Conservation (phyloP, 1,140 invertebrate species). For the Teleopsis dalmanni region DNA sequence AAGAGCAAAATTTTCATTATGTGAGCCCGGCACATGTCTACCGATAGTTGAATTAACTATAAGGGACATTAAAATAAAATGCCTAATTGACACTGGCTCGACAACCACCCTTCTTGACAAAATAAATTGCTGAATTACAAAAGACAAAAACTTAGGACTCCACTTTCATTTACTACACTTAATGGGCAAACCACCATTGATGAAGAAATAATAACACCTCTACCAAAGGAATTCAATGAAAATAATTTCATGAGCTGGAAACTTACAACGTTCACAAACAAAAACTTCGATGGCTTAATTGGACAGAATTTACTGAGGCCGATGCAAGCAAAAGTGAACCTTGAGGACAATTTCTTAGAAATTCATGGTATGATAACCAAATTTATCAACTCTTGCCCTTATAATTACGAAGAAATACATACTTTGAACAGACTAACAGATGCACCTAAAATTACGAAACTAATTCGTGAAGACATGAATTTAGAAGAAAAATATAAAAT, state of each 20-base stretch:
- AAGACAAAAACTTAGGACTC: neutral
- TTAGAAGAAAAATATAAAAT: neutral
- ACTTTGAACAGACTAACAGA: neutral
- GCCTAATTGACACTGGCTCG: slow-evolving; percentile 2
- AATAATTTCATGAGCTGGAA: slow-evolving; percentile 3
- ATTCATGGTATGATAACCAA: neutral
- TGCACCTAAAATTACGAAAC: neutral
- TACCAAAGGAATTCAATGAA: slow-evolving; percentile 4
- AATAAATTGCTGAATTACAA: neutral
- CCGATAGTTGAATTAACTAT: slow-evolving; percentile 5
- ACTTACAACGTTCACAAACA: neutral
- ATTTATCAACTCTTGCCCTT: slow-evolving; percentile 1
- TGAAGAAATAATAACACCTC: neutral
- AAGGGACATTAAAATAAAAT: neutral
- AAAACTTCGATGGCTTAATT: slow-evolving; percentile 2
- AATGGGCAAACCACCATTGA: neutral
- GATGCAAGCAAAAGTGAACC: slow-evolving; percentile 2
- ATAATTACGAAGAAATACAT: slow-evolving; percentile 3
- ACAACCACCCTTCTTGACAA: neutral
- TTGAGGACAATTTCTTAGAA: slow-evolving; percentile 1
- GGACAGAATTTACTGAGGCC: slow-evolving; percentile 6
- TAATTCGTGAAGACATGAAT: neutral
- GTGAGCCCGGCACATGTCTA: neutral
- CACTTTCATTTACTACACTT: neutral
- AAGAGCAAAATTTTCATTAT: slow-evolving; percentile 4